These are phyloP conservation scores for Gryllus bimaculatus DNA, from an alignment of 1,140 invertebrate genomes.

Conservation along the genomic window DNA sequence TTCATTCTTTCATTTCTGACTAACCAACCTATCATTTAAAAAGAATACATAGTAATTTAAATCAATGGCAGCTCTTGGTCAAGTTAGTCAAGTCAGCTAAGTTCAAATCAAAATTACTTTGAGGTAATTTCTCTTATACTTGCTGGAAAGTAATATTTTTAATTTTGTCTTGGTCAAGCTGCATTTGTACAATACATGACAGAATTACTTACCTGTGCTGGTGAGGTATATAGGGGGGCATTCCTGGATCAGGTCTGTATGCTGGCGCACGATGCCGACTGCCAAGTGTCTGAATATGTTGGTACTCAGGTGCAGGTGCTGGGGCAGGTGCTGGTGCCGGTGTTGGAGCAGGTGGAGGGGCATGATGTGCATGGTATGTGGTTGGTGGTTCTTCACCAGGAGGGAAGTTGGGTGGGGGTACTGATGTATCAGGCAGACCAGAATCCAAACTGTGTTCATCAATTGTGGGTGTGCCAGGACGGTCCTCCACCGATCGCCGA, in stretches of 20 bases:
- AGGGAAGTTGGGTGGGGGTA: slow-evolving; percentile 23
- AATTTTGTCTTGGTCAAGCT: too few relatives aligned
- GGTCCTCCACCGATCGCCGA: slow-evolving; percentile 43
- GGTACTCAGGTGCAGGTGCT: background rate
- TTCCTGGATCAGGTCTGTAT: background rate
- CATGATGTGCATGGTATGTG: background rate
- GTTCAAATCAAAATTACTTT: too few relatives aligned
- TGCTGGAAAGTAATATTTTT: too few relatives aligned
- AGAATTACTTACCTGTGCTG: background rate
- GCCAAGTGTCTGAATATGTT: slow-evolving; percentile 7
- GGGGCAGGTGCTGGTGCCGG: background rate
- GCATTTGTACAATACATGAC: background rate
- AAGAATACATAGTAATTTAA: too few relatives aligned
- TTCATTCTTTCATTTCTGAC: too few relatives aligned
- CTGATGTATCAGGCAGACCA: slow-evolving; percentile 22
- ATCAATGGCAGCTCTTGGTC: too few relatives aligned
- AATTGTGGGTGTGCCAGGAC: slow-evolving; percentile 59
- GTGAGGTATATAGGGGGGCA: slow-evolving; percentile 5
- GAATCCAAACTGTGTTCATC: slow-evolving; percentile 37
- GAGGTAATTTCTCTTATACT: too few relatives aligned
- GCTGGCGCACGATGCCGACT: background rate
- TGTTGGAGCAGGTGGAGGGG: background rate
- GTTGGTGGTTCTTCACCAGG: slow-evolving; percentile 12
- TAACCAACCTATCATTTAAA: too few relatives aligned
- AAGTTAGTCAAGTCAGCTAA: too few relatives aligned